Evolutionary conservation across 2,888 invertebrate genomes (phyloP), one percentile per base, ranked within the genome.

Genomic region (Syrista parreyssii): DNA sequence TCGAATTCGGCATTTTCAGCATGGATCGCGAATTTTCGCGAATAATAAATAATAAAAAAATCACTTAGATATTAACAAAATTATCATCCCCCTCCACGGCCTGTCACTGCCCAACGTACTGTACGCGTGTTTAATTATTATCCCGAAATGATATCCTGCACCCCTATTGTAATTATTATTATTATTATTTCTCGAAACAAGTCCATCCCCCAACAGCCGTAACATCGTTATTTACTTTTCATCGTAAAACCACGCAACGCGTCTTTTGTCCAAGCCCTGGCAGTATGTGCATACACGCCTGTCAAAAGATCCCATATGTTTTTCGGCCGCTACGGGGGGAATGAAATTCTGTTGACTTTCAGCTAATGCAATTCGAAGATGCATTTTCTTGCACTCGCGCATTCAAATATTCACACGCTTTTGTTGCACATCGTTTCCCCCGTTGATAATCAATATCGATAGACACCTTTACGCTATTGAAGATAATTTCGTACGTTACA

Each of bases 391-490:
- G 6, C 23, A 23, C 15, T 55, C 23, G 6, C 55, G 9, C 9
- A 55, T 15, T 55, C 1, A 23, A 55, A 55, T 55, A 55, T 55
- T 55, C 55, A 55, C 55, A 55, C 23, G 6, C n/a, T n/a, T n/a
- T n/a, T n/a, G n/a, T n/a, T n/a, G n/a, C n/a, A n/a, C n/a, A n/a
- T n/a, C n/a, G n/a, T n/a, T n/a, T n/a, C n/a, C n/a, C 72, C 74
- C 55, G 68, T 78, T 77, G 73, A 77, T 76, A 76, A 75, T 78
- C 69, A 68, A 82, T 82, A 83, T 34, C 74, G 23, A 79, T 84
- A 81, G 71, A 84, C 81, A 82, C 74, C 77, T 81, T 80, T 78
- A 78, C 81, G 79, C 78, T 74, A 80, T 80, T 73, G 80, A 76
- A 83, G 78, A 84, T 81, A 83, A 82, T 81, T 86, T 80, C 73